These are phyloP conservation scores for Peromyscus melanophrys DNA, from an alignment of 2,797 vertebrate species.

Conservation along the genomic window DNA sequence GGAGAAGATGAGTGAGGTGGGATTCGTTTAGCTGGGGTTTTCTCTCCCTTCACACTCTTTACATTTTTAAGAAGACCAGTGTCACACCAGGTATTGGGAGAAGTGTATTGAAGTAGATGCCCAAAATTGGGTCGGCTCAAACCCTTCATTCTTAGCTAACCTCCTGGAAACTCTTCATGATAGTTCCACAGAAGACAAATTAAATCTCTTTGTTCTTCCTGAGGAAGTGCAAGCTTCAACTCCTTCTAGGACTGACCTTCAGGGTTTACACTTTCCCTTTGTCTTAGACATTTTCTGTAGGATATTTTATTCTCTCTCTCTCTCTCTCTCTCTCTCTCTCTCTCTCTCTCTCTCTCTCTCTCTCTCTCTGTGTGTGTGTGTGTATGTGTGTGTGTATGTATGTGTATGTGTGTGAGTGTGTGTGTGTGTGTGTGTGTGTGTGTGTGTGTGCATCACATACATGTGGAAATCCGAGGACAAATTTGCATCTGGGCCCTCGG, in stretches of 20 bases:
- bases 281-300: background rate
- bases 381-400: background rate
- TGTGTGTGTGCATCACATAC: background rate
- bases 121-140: background rate
- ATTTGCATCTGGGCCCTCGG: background rate
- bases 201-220: slow-evolving; percentile 22
- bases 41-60: background rate
- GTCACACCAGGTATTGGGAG: background rate
- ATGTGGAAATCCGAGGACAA: background rate
- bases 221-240: background rate
- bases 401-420: background rate
- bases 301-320: background rate
- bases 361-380: too few relatives aligned
- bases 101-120: background rate
- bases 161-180: slow-evolving; percentile 1
- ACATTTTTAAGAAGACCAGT: background rate
- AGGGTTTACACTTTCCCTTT: background rate
- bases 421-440: background rate
- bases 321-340: too few relatives aligned
- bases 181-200: background rate
- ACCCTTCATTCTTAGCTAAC: background rate
- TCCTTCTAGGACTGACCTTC: background rate
- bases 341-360: background rate
- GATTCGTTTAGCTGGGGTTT: background rate
- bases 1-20: background rate